Conservation (phyloP, 2,888 invertebrate genomes). For the Dione juno region DNA sequence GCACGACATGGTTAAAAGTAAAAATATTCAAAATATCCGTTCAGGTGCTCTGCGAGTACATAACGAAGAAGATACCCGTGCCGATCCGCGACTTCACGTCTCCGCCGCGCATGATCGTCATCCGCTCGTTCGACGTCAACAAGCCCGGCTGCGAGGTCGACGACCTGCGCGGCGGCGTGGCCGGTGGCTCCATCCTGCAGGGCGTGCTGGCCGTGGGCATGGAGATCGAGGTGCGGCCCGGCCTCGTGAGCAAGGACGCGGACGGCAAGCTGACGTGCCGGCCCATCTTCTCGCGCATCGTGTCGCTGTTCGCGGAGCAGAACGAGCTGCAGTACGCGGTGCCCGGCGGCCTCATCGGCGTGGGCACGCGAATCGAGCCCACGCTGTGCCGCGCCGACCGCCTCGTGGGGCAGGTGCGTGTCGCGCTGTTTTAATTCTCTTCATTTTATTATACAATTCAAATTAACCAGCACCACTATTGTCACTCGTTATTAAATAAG, state of each 20-base stretch:
- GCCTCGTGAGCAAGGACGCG: constrained; percentile 97
- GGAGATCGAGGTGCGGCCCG: constrained; percentile 97
- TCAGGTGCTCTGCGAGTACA: constrained; percentile 96
- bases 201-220: constrained; percentile 98
- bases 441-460: background rate
- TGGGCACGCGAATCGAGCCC: constrained; percentile 99
- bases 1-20: no score
- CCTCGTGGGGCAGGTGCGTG: constrained; percentile 95
- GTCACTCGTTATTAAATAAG: no score
- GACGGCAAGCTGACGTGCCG: constrained; percentile 98
- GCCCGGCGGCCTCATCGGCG: constrained; percentile 99
- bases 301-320: constrained; percentile 98
- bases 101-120: constrained; percentile 96
- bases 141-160: constrained; percentile 99
- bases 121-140: constrained; percentile 99
- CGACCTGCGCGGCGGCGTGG: constrained; percentile 98
- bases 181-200: constrained; percentile 97
- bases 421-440: constrained; percentile 54
- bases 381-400: constrained; percentile 99
- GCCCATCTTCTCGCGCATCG: constrained; percentile 98
- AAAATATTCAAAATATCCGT: background rate
- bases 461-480: no score
- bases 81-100: constrained; percentile 97
- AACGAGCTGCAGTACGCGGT: constrained; percentile 99
- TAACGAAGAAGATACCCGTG: constrained; percentile 98